Evolutionary conservation across 2,113 vertebrate genomes (phyloP).

Genomic region (Xiphophorus couchianus): DNA sequence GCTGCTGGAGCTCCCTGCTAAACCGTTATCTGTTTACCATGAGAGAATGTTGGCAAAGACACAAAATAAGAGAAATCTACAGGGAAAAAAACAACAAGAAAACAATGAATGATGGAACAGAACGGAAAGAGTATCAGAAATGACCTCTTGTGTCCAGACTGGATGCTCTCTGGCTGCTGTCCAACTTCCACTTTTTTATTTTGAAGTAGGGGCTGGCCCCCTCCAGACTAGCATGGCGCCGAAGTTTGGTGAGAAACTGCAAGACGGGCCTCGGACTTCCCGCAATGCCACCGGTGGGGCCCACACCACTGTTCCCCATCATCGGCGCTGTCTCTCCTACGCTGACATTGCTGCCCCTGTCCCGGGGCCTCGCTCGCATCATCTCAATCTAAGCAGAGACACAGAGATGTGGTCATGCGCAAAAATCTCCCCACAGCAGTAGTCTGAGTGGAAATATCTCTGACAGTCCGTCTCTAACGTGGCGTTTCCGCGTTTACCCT

Average conservation of each 20-base stretch:
- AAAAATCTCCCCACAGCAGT: constrained; percentile 23
- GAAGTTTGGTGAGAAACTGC: constrained; percentile 92
- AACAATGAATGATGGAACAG: background rate
- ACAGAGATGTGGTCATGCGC: constrained; percentile 11
- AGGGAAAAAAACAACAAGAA: background rate
- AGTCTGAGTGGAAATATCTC: constrained; percentile 26
- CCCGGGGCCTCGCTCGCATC: constrained; percentile 58
- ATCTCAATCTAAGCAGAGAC: constrained; percentile 73
- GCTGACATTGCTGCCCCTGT: constrained; percentile 67
- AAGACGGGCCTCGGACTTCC: constrained; percentile 82
- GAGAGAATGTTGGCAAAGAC: constrained; percentile 21
- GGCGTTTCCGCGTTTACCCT: constrained; percentile 44
- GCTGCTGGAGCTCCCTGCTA: constrained; percentile 43
- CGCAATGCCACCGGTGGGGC: constrained; percentile 3
- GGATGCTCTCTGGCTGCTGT: constrained; percentile 91
- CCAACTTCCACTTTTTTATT: constrained; percentile 97
- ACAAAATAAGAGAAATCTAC: constrained; percentile 3
- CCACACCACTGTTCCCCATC: constrained; percentile 29
- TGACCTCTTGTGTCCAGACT: constrained; percentile 96
- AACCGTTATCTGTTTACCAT: constrained; percentile 39
- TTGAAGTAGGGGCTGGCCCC: constrained; percentile 95
- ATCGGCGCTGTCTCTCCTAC: constrained; percentile 17
- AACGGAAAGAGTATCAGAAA: constrained; percentile 12
- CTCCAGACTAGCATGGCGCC: constrained; percentile 93
- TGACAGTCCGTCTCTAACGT: constrained; percentile 27